A percentile compares a stretch with the other conserved stretches of the same genome.
Conservation (phyloP, 53 echinoderm and acorn worm genomes). For the Mesocentrotus franciscanus region DNA sequence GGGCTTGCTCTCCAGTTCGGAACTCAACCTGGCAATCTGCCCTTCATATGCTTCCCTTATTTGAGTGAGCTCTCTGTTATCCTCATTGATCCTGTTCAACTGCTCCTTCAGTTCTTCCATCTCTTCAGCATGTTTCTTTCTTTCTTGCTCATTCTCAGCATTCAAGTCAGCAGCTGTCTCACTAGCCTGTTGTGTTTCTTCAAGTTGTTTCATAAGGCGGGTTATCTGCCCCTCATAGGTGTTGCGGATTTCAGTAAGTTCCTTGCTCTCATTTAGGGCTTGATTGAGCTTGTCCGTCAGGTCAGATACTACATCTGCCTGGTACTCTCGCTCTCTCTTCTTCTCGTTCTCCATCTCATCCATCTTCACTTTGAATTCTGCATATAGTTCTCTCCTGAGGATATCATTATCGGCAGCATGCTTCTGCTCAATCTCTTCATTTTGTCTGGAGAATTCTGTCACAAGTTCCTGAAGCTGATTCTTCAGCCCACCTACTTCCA, state of each 20-base stretch:
- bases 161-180: constrained; percentile 71
- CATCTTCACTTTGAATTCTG: constrained; percentile 63
- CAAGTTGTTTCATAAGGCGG: constrained; percentile 66
- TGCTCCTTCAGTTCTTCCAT: constrained; percentile 65
- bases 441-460: constrained; percentile 72
- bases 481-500: constrained; percentile 66
- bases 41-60: constrained; percentile 64
- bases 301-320: constrained; percentile 59
- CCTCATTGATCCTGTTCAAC: constrained; percentile 66
- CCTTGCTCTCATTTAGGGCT: constrained; percentile 55
- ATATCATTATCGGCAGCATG: constrained; percentile 73
- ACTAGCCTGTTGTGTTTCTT: constrained; percentile 45
- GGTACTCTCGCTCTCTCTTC: constrained; percentile 60
- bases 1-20: constrained; percentile 49
- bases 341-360: constrained; percentile 73
- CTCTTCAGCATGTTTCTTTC: constrained; percentile 57
- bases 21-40: constrained; percentile 59
- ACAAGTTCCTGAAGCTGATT: constrained; percentile 75
- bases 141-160: constrained; percentile 66
- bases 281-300: constrained; percentile 66
- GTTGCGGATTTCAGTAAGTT: constrained; percentile 64
- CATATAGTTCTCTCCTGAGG: constrained; percentile 56
- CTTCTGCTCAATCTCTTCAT: constrained; percentile 75
- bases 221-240: constrained; percentile 65
- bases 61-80: constrained; percentile 65